Base-by-base conservation (phyloP, 2,797 vertebrate genomes). In the Agapornis canus region DNA sequence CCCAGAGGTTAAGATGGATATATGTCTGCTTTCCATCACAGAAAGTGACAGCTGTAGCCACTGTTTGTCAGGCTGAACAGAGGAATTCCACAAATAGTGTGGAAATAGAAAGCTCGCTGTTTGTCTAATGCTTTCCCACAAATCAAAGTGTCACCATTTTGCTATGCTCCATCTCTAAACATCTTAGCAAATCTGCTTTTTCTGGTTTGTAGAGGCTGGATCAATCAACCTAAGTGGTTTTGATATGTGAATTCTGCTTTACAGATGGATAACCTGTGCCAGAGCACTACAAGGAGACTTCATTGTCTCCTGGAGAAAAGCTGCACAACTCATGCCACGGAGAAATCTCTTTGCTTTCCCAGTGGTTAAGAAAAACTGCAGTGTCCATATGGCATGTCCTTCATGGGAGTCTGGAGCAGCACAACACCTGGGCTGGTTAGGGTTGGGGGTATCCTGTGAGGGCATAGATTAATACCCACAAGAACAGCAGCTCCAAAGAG, bases 101-200 rank as follows among this genome's bases (percentile, higher is more conserved):
- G 6, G 31, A 92, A 89, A 59, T 9, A 13, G 32, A 40, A 63
- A 73, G 18, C 2, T 17, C 40, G 11, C 23, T 8, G 4, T 73
- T 63, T 69, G 77, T 31, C 42, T 63, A 27, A 40, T 4, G 4
- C 10, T 73, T 59, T 63, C 32, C 51, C 35, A 40, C 43, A 56
- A 79, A 85, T 25, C 49, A n/a, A 54, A 51, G 9, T 0, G 2
- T 8, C 0, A 1, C 29, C 2, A 13, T 5, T 3, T 7, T 47
- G 57, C 3, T 23, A 7, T 2, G 2, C 13, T 69, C 61, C 39
- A 20, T 1, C 54, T 51, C 52, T 31, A 9, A 69, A 65, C 21
- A 56, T 13, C 35, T 32, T 29, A 69, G 21, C 4, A 63, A 27
- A 35, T 35, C 21, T 49, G 8, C 26, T 29, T 70, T 29, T 60